Base-by-base conservation (phyloP, 2,797 vertebrate species). In the Spheniscus humboldti region DNA sequence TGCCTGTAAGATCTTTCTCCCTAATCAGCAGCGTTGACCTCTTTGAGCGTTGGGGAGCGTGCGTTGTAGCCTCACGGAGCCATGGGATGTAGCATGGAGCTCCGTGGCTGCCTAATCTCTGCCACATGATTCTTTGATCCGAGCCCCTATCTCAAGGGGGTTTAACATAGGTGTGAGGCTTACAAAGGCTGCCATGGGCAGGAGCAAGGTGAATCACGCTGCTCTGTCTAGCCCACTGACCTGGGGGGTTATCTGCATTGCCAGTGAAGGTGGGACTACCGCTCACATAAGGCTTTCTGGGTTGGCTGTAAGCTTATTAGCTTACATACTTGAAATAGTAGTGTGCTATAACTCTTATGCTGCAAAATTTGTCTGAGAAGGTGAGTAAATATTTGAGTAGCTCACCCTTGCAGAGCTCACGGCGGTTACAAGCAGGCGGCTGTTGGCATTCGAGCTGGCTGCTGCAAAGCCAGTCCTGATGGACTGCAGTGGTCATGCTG, bases 301-400 rank as follows among this genome's bases (percentile, higher is more conserved):
- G 43, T 27, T 68, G 75, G 43, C 86, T 67, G 53, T 14, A 10
- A 56, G 83, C 69, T 66, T 13, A 20, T 48, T 57, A 43, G 47
- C 62, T 77, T 25, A n/a, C 28, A 41, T 67, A 53, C 64, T 43
- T 73, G 84, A 68, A 64, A 83, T 72, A 72, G 67, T 23, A 30
- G 35, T 7, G 43, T 33, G 35, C 55, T 64, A 3, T 11, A 72
- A 30, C 24, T 88, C 84, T 74, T 39, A 12, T 1, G 8, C 67
- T 81, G 60, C 78, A 57, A 48, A 71, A 53, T 57, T 33, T 62
- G 67, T 62, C 86, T 56, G 77, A 45, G 87, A 48, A 67, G 74
- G 60, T 45, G 9, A 53, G 90, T 62, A 53, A 94, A 87, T 94
- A 91, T 67, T 94, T 89, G 95, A 84, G 80, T 9, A 74, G 63